phyloP scores from a whole-genome alignment of 2,888 invertebrate genomes.

The Drosophila falleni region DNA sequence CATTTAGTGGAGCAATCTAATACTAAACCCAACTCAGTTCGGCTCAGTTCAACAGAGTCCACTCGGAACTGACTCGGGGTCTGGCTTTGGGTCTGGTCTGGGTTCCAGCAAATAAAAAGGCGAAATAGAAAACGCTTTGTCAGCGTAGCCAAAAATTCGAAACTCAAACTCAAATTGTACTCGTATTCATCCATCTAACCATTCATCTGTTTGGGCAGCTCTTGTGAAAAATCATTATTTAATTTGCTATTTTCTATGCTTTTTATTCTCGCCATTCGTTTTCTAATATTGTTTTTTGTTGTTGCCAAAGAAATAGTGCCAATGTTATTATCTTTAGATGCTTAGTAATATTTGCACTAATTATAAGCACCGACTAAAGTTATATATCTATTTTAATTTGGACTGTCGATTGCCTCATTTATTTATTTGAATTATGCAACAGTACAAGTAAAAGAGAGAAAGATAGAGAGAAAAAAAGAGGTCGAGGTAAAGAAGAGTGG shows the following conservation, averaged over 20 bases:
- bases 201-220: constrained; percentile 44
- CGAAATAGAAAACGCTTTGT: constrained; percentile 65
- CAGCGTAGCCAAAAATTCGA: constrained; percentile 49
- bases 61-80: constrained; percentile 10
- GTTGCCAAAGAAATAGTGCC: constrained; percentile 65
- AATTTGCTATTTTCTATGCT: constrained; percentile 54
- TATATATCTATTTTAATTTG: constrained; percentile 8
- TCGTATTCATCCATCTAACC: constrained; percentile 7
- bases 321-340: constrained; percentile 61
- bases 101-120: constrained; percentile 28
- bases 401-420: constrained; percentile 62
- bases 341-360: constrained; percentile 33
- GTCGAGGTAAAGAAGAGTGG: constrained; percentile 1
- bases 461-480: not conserved
- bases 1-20: constrained; percentile 63
- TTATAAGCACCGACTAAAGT: constrained; percentile 22
- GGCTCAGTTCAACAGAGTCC: constrained; percentile 17
- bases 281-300: constrained; percentile 2
- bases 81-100: constrained; percentile 2
- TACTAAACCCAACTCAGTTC: constrained; percentile 41
- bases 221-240: constrained; percentile 60
- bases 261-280: constrained; percentile 38
- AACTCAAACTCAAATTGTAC: constrained; percentile 19
- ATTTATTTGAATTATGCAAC: constrained; percentile 26
- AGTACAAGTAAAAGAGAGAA: not conserved